A percentile compares a stretch with the other conserved stretches of the same genome.
These are phyloP conservation scores for Zophobas atratus DNA, from an alignment of 1,140 invertebrate genomes.

Conservation along the genomic window DNA sequence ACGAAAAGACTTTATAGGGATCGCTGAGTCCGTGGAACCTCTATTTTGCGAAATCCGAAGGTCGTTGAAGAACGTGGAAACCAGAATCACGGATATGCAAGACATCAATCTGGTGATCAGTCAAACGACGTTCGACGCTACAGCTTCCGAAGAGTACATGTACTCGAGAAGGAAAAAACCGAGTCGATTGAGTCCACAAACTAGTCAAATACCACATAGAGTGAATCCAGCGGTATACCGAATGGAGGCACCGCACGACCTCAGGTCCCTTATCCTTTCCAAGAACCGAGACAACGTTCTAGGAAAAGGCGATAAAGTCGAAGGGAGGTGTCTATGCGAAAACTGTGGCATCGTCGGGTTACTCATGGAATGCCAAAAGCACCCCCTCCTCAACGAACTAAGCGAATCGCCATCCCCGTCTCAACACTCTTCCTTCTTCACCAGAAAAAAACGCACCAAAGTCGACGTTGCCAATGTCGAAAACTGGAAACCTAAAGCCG, in stretches of 20 bases:
- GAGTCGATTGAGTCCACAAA: not conserved
- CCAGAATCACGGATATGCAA: constrained; percentile 34
- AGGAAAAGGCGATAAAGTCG: constrained; percentile 43
- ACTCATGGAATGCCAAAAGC: constrained; percentile 58
- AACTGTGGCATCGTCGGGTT: constrained; percentile 60
- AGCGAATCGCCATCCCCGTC: constrained; percentile 27
- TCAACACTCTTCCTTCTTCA: not conserved
- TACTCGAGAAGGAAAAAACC: not conserved
- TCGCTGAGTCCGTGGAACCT: constrained; percentile 16
- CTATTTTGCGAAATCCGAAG: constrained; percentile 28
- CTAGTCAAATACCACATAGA: no score
- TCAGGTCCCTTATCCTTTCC: constrained; percentile 54
- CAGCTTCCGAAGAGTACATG: constrained; percentile 32
- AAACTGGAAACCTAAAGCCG: not conserved
- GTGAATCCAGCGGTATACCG: constrained; percentile 48
- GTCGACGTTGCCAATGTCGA: constrained; percentile 2
- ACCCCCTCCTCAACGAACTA: constrained; percentile 42
- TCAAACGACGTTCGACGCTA: constrained; percentile 35
- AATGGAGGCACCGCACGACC: constrained; percentile 51
- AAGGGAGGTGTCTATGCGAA: constrained; percentile 56
- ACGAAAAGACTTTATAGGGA: constrained; percentile 27
- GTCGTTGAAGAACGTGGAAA: constrained; percentile 23
- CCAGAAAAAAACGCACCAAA: not conserved
- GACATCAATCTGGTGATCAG: constrained; percentile 24
- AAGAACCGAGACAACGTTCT: constrained; percentile 48